Evolutionary conservation across 2,797 vertebrate species (phyloP).

Genomic region (Hippopotamyrus pictus): DNA sequence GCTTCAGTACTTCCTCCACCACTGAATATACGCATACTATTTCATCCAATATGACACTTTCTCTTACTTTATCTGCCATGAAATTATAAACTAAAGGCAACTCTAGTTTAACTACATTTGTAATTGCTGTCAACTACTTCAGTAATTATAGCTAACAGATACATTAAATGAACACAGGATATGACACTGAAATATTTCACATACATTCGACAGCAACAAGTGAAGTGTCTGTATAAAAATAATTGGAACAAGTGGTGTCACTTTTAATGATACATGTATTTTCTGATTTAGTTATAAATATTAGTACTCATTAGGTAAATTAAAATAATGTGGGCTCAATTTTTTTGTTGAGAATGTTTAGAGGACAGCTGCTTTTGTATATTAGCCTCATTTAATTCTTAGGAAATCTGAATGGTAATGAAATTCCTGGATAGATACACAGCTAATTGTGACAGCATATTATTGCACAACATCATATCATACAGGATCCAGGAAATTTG

Average conservation of each 20-base stretch:
- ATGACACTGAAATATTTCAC: neutral
- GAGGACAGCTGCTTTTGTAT: neutral
- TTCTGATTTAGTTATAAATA: neutral
- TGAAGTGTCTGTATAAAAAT: neutral
- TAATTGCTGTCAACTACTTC: neutral
- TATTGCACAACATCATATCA: neutral
- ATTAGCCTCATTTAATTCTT: neutral
- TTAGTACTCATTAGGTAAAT: neutral
- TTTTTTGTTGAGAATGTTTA: neutral
- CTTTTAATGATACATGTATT: neutral
- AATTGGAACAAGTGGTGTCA: neutral
- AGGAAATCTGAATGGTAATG: neutral
- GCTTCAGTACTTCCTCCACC: too few species aligned
- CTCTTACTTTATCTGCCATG: neutral
- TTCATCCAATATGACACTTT: neutral
- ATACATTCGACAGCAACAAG: neutral
- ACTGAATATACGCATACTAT: neutral
- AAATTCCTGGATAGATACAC: neutral
- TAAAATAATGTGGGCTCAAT: neutral
- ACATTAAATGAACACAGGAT: neutral
- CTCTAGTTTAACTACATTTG: neutral
- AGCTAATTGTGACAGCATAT: neutral
- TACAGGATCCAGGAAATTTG: neutral
- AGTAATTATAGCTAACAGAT: neutral
- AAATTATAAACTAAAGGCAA: neutral